Base-by-base conservation (phyloP, 2,113 vertebrate species). In the Chrysemys picta region DNA sequence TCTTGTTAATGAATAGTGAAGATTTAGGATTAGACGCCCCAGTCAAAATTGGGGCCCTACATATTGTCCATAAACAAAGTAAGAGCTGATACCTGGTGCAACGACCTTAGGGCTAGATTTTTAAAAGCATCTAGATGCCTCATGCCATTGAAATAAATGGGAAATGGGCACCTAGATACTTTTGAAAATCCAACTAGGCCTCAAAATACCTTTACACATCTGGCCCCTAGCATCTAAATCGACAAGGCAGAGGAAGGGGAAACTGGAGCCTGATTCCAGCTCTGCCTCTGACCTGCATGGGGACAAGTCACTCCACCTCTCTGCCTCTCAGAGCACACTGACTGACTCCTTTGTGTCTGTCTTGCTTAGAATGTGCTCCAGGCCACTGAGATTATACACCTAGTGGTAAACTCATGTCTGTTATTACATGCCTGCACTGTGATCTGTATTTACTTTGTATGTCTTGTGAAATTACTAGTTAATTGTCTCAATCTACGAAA, bases 41-140 rank as follows among this genome's bases (percentile, higher is more conserved):
- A 25, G 38, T 22, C 38, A 76, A 25, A 45, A 76, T 42, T 38
- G 22, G 38, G 24, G 38, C 24, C 38, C 38, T 76, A 6, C 12
- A 2, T 7, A 11, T 75, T 75, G n/a, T 75, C n/a, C n/a, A 25
- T 75, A 75, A 69, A 69, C 35, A 21, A 10, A 69, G 35, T 31
- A 16, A 69, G 62, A n/a, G 35, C n/a, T n/a, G 65, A 69, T n/a
- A 8, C 31, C 57, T 62, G 57, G 24, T 6, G 1, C 35, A n/a
- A 10, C 14, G 0, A 69, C 38, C 1, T 8, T 9, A n/a, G 35
- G 8, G 3, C 31, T 8, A 21, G 35, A n/a, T 69, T n/a, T 69
- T 69, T 69, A 69, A 69, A n/a, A 38, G 8, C 35, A 38, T 8
- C 14, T 69, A 19, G 17, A 8, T 19, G 35, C 17, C 65, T 21